Evolutionary conservation across 2,888 invertebrate species (phyloP), one percentile per base, ranked within the genome.

Genomic region (Gandaritis pyraliata): DNA sequence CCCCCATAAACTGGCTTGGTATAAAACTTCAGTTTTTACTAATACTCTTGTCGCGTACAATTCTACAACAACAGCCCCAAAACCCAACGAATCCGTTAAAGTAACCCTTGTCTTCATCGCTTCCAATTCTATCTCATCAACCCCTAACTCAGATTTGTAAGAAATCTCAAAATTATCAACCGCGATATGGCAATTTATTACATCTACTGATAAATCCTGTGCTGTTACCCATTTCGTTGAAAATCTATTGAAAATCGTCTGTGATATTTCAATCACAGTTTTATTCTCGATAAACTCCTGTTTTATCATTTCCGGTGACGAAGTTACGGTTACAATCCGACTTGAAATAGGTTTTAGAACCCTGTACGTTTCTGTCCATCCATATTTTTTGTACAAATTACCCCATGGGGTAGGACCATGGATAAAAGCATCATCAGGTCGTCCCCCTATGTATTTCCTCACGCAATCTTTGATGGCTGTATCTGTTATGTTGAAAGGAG

Each of bases 371-470:
- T 47, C 56, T 0, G 51, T 52, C 68, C 77, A 77, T 16, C 69
- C 69, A 58, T 72, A 72, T 1, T 46, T 57, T 12, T 54, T 59
- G 49, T 73, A 77, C 2, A 78, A 47, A 53, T 76, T 72, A 0
- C 69, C 69, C 75, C 76, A 76, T 0, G 76, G 76, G 0, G 76
- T 78, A 0, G 75, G 73, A 13, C 69, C 64, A 7, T 60, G 58
- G 11, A 73, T 18, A 13, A 47, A 68, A 0, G 45, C 58, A 12
- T 65, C 65, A 11, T 61, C 51, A 2, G 68, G 68, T 0, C 46
- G 36, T 0, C 56, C 45, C 0, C 68, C 68, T n/a, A 68, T 12
- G 43, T 61, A 68, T 7, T 29, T 29, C 3, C 48, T 57, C 4
- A 68, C 46, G 36, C 65, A 65, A 10, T 63, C 48, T 23, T 65